phyloP scores from a whole-genome alignment of 2,888 invertebrate genomes.

The Leptinotarsa juncta region DNA sequence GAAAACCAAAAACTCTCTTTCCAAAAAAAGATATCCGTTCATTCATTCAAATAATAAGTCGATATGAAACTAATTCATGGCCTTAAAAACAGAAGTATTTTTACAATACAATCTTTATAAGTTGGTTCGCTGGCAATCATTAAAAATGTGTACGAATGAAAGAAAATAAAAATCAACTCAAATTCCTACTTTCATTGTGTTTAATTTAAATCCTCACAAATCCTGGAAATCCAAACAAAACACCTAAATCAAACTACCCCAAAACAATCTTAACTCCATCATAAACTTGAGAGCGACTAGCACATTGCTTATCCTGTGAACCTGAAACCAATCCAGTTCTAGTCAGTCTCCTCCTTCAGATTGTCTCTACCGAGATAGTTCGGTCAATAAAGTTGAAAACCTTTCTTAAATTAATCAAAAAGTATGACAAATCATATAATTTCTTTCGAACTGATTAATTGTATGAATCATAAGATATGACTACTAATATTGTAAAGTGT shows the following conservation, averaged over 20 bases:
- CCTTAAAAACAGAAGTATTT: background rate
- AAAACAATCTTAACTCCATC: constrained; percentile 47
- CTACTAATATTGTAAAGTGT: too few relatives aligned
- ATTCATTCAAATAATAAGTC: background rate
- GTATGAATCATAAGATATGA: too few relatives aligned
- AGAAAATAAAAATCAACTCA: background rate
- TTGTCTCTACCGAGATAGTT: constrained; percentile 1
- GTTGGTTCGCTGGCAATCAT: too few relatives aligned
- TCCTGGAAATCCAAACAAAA: constrained; percentile 32
- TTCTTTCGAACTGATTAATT: too few relatives aligned
- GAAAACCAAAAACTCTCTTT: too few relatives aligned
- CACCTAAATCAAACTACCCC: constrained; percentile 50
- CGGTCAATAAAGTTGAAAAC: background rate
- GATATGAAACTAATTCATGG: background rate
- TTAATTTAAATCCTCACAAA: background rate
- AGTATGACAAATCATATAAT: too few relatives aligned
- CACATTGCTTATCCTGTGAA: constrained; percentile 27
- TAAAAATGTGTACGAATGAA: background rate
- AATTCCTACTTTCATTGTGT: background rate
- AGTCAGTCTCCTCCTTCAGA: constrained; percentile 3
- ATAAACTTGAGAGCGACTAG: constrained; percentile 35
- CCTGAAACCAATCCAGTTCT: constrained; percentile 24
- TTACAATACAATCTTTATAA: background rate
- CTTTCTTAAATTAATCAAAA: too few relatives aligned
- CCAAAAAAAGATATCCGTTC: background rate